Evolutionary conservation across 2,888 invertebrate species (phyloP).

Genomic region (Hedychridium roseum): DNA sequence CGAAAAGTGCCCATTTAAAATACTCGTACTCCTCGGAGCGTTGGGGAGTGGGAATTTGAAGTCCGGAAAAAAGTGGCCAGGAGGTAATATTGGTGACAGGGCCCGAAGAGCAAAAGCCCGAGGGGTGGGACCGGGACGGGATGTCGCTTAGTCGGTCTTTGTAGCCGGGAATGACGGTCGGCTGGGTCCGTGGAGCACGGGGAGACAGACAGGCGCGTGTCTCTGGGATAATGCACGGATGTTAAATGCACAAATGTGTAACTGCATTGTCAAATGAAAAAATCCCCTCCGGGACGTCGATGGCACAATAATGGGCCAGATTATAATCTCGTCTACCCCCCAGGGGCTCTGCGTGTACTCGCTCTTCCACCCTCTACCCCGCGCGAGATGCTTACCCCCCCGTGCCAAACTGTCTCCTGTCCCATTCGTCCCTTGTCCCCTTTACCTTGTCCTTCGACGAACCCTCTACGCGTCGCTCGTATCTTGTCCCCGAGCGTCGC

Average conservation of each 20-base stretch:
- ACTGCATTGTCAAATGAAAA: constrained; percentile 61
- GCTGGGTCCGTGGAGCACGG: constrained; percentile 2
- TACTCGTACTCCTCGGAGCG: too few relatives aligned
- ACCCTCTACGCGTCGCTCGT: constrained; percentile 10
- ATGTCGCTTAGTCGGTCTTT: too few relatives aligned
- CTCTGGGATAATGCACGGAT: constrained; percentile 43
- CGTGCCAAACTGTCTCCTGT: background rate
- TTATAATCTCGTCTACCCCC: constrained; percentile 65
- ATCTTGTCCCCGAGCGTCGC: constrained; percentile 14
- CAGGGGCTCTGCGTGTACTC: constrained; percentile 43
- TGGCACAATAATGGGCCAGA: constrained; percentile 64
- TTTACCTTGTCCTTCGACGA: too few relatives aligned
- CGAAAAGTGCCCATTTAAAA: too few relatives aligned
- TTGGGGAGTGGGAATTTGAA: too few relatives aligned
- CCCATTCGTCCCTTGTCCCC: too few relatives aligned
- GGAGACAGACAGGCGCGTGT: constrained; percentile 5
- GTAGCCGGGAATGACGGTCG: background rate
- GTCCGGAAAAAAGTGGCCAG: too few relatives aligned
- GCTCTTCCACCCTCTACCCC: constrained; percentile 13
- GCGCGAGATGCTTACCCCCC: background rate
- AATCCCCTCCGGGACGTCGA: constrained; percentile 63
- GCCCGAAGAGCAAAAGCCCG: too few relatives aligned
- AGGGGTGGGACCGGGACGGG: too few relatives aligned
- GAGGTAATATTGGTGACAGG: too few relatives aligned
- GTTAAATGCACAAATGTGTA: constrained; percentile 63